Percentiles rank a stretch among this genome's conserved stretches.
These are phyloP conservation scores for Lymantria monacha DNA, from an alignment of 2,888 invertebrate genomes.

Conservation along the genomic window DNA sequence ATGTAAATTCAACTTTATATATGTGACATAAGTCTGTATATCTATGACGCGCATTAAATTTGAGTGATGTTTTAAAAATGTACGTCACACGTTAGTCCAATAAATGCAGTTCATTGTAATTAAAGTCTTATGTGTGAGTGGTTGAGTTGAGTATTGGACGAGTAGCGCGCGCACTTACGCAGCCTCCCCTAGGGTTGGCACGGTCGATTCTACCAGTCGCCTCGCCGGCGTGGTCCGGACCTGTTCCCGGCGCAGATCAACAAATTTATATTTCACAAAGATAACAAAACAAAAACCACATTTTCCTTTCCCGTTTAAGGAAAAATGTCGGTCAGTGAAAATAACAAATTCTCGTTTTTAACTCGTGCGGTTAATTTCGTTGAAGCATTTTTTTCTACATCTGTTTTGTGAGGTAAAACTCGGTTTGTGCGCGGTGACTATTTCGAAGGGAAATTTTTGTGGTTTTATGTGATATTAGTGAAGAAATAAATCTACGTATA, in stretches of 20 bases:
- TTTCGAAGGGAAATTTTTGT: slow-evolving; percentile 4
- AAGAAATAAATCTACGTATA: neutral
- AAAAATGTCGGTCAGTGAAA: slow-evolving; percentile 52
- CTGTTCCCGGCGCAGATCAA: slow-evolving; percentile 52
- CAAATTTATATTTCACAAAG: slow-evolving; percentile 44
- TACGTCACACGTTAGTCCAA: slow-evolving; percentile 46
- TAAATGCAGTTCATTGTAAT: slow-evolving; percentile 33
- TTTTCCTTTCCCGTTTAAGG: slow-evolving; percentile 67
- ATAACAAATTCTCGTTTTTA: slow-evolving; percentile 68
- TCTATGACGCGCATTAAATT: slow-evolving; percentile 22
- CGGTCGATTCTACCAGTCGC: slow-evolving; percentile 80
- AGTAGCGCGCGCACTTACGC: slow-evolving; percentile 61
- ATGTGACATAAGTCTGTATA: slow-evolving; percentile 34
- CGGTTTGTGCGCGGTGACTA: slow-evolving; percentile 25
- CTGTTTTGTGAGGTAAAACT: slow-evolving; percentile 28
- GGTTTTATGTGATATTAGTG: slow-evolving; percentile 20
- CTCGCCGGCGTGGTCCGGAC: slow-evolving; percentile 74
- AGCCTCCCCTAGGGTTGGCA: slow-evolving; percentile 77
- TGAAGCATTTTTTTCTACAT: slow-evolving; percentile 43
- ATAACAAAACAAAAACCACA: slow-evolving; percentile 60
- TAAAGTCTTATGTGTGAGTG: slow-evolving; percentile 38
- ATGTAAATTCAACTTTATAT: slow-evolving; percentile 38
- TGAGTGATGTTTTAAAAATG: slow-evolving; percentile 45
- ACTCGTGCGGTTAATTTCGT: slow-evolving; percentile 70
- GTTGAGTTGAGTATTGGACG: slow-evolving; percentile 39